A percentile compares a stretch with the other conserved stretches of the same genome.
phyloP scores from a whole-genome alignment of 2,888 invertebrate species.

The Euproctis similis region DNA sequence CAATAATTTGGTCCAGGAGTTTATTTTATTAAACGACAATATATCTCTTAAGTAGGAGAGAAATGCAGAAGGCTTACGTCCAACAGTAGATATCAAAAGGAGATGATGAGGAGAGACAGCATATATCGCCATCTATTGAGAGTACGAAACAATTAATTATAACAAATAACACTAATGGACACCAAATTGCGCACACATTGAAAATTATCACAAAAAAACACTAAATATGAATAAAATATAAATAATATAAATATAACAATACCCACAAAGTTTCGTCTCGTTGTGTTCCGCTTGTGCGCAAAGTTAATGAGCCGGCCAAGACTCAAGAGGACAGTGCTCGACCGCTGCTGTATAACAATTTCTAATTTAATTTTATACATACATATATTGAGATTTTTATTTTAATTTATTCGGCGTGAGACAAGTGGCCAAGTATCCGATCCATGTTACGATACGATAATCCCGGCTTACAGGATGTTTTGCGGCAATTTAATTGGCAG shows the following conservation, averaged over 20 bases:
- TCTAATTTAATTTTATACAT: conserved; percentile 71
- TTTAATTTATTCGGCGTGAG: conserved; percentile 71
- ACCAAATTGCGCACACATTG: conserved; percentile 17
- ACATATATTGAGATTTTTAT: conserved; percentile 65
- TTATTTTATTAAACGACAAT: too few relatives aligned
- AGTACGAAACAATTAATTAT: conserved; percentile 17
- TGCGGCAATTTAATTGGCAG: conserved; percentile 70
- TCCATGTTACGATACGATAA: conserved; percentile 71
- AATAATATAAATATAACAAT: too few relatives aligned
- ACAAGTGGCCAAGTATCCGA: conserved; percentile 64
- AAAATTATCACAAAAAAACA: conserved; percentile 27
- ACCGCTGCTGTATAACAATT: conserved; percentile 36
- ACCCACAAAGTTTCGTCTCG: conserved; percentile 26
- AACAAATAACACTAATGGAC: conserved; percentile 19
- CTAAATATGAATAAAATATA: conserved; percentile 33
- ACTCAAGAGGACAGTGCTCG: conserved; percentile 31
- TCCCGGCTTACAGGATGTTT: conserved; percentile 72
- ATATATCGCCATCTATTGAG: conserved; percentile 19
- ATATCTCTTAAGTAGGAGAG: too few relatives aligned
- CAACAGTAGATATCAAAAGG: too few relatives aligned
- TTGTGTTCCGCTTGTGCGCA: conserved; percentile 37
- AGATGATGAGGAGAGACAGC: too few relatives aligned
- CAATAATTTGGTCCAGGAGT: too few relatives aligned
- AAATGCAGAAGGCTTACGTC: too few relatives aligned
- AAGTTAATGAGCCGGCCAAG: conserved; percentile 50